phyloP scores from a whole-genome alignment of 2,888 invertebrate genomes.

The Lycaena phlaeas region DNA sequence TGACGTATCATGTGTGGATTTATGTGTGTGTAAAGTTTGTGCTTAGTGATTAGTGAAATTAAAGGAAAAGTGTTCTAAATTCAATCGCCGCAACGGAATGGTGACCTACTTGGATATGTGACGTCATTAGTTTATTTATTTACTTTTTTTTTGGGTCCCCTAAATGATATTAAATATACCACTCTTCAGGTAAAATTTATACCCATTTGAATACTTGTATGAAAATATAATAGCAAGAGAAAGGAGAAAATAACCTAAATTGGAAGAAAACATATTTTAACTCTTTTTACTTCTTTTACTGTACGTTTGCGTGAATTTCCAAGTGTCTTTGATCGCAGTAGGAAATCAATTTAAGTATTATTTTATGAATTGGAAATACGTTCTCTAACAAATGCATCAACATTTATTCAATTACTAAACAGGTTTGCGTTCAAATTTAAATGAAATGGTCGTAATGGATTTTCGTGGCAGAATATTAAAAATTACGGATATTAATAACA shows the following conservation, averaged over 20 bases:
- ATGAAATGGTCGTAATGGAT: too few relatives aligned
- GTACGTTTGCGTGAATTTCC: neutral
- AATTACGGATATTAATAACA: too few relatives aligned
- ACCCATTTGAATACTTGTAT: too few relatives aligned
- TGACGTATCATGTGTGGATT: constrained; percentile 9
- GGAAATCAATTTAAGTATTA: neutral
- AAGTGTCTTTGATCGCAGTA: neutral
- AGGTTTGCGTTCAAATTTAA: too few relatives aligned
- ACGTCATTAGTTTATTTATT: constrained; percentile 21
- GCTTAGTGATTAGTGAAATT: constrained; percentile 9
- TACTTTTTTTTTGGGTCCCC: constrained; percentile 6
- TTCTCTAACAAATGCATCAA: too few relatives aligned
- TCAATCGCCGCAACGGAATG: constrained; percentile 12
- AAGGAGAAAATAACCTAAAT: neutral
- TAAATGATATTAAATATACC: neutral
- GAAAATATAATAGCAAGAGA: neutral
- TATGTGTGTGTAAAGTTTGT: constrained; percentile 8
- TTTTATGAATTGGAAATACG: too few relatives aligned
- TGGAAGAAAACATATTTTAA: neutral
- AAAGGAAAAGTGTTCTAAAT: constrained; percentile 12
- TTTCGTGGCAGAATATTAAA: too few relatives aligned
- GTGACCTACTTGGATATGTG: constrained; percentile 21
- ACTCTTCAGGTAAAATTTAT: too few relatives aligned
- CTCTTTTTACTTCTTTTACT: too few relatives aligned
- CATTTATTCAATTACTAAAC: too few relatives aligned